Conservation (phyloP, 2,113 vertebrate genomes). For the Thunnus maccoyii region DNA sequence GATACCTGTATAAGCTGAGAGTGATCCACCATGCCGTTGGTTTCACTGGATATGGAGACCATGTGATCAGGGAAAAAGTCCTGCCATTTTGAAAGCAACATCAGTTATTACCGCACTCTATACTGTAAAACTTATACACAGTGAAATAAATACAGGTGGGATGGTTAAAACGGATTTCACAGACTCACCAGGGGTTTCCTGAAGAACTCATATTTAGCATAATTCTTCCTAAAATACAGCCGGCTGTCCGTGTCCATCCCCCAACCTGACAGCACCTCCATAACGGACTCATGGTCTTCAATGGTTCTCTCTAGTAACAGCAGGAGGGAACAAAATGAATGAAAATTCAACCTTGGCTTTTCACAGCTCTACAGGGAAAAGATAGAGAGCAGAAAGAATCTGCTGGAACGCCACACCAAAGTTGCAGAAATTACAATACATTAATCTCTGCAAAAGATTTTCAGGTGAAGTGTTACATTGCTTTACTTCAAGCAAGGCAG, state of each 20-base stretch:
- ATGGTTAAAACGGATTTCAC: constrained; percentile 11
- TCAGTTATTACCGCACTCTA: constrained; percentile 21
- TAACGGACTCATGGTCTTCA: constrained; percentile 96
- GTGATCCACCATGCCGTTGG: constrained; percentile 87
- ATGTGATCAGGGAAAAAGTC: constrained; percentile 97
- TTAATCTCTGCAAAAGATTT: constrained; percentile 7
- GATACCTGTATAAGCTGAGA: constrained; percentile 93
- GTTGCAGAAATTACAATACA: not conserved
- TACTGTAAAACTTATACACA: not conserved
- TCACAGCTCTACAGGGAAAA: not conserved
- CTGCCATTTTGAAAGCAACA: constrained; percentile 78
- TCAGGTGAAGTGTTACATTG: not conserved
- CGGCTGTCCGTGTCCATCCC: constrained; percentile 92
- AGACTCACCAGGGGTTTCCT: constrained; percentile 94
- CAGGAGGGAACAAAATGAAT: constrained; percentile 26
- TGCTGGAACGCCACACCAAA: not conserved
- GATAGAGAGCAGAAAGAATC: not conserved
- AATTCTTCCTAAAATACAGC: constrained; percentile 97
- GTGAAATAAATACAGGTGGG: not conserved
- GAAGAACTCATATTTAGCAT: constrained; percentile 99
- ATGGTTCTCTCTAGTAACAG: constrained; percentile 91
- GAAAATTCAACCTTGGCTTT: not conserved
- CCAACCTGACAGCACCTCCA: constrained; percentile 93
- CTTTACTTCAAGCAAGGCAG: not conserved
- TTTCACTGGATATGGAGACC: constrained; percentile 93